Conservation (phyloP, 2,113 vertebrate genomes). For the Dolichallabes microphthalmus region DNA sequence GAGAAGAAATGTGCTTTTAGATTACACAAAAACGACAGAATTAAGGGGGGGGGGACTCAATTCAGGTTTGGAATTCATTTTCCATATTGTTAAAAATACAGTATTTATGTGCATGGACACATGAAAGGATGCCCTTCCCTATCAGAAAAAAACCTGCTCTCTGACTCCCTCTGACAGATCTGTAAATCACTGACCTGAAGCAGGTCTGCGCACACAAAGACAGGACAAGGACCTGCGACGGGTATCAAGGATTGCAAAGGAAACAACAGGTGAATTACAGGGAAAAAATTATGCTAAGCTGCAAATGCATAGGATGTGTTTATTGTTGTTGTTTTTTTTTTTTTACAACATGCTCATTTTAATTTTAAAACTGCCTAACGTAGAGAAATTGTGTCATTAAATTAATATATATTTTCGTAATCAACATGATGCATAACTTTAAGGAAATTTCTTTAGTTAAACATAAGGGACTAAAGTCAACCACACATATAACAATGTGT, state of each 20-base stretch:
- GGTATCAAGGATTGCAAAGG: not conserved
- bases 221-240: not conserved
- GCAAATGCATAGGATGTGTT: not conserved
- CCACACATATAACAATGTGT: too few species aligned
- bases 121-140: not conserved
- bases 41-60: too few species aligned
- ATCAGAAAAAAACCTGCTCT: slow-evolving; percentile 8
- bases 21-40: too few species aligned
- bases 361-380: not conserved
- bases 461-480: not conserved
- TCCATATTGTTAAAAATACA: not conserved
- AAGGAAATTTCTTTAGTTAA: not conserved
- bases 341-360: not conserved
- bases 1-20: too few species aligned
- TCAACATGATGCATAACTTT: not conserved
- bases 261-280: slow-evolving; percentile 29
- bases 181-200: slow-evolving; percentile 2
- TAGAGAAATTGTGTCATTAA: not conserved
- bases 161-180: not conserved
- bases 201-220: slow-evolving; percentile 17
- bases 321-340: too few species aligned
- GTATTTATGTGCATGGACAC: not conserved
- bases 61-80: not conserved
- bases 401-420: not conserved
- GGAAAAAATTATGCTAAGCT: not conserved